These are phyloP conservation scores for Sylvilagus bachmani DNA, from an alignment of 2,113 vertebrate species.

Conservation along the genomic window DNA sequence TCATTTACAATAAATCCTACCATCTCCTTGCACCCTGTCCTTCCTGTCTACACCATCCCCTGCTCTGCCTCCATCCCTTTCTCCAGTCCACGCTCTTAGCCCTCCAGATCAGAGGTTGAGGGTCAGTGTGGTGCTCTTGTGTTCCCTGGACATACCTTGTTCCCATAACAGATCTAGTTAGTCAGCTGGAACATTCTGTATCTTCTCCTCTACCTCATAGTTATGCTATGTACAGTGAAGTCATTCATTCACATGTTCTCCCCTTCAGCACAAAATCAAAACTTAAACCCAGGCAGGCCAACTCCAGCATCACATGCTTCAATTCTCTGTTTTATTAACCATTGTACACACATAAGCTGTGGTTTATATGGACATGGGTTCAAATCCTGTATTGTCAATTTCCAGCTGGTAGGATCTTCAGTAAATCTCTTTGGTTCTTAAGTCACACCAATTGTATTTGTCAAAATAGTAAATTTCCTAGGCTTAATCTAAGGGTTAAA, in stretches of 20 bases:
- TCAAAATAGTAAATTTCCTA: neutral
- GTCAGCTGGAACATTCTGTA: neutral
- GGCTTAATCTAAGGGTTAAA: neutral
- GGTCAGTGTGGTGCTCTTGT: neutral
- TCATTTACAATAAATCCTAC: neutral
- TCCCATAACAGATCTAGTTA: neutral
- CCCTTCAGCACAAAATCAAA: neutral
- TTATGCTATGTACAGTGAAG: neutral
- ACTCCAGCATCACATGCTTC: neutral
- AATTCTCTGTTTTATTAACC: neutral
- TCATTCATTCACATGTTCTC: neutral
- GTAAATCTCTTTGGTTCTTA: neutral
- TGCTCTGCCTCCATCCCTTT: rapidly evolving
- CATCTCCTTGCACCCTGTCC: neutral
- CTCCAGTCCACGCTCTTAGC: neutral
- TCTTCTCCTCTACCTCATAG: too few species aligned
- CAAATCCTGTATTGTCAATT: conserved; percentile 17
- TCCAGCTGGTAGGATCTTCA: neutral
- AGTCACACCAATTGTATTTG: neutral
- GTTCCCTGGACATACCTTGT: neutral
- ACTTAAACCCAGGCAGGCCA: neutral
- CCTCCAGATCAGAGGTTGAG: neutral
- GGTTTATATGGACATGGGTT: neutral
- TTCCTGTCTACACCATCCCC: neutral
- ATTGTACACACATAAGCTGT: neutral